Percentiles rank a stretch among this genome's conserved stretches.
Conservation (phyloP, 2,797 vertebrate genomes). For the Anisognathus igniventris region DNA sequence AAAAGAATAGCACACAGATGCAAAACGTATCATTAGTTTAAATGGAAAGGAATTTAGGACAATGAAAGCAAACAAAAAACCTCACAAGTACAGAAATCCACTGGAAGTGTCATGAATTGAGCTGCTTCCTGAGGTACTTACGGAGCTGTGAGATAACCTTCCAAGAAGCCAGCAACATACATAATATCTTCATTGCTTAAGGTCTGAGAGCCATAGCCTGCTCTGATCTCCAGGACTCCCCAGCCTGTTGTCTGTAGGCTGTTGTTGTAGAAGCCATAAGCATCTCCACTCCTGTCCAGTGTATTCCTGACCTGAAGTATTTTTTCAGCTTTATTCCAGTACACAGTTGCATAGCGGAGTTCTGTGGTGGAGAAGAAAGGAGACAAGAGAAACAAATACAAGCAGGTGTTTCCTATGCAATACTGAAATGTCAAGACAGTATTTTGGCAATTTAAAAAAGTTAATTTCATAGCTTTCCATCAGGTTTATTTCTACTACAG, state of each 20-base stretch:
- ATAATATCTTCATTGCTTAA: slow-evolving; percentile 80
- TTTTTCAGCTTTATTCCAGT: slow-evolving; percentile 81
- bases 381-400: background rate
- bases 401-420: background rate
- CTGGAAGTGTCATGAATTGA: background rate
- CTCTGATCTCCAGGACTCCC: slow-evolving; percentile 87
- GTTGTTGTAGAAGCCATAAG: slow-evolving; percentile 87
- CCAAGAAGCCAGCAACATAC: slow-evolving; percentile 87
- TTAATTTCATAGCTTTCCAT: background rate
- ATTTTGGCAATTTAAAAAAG: background rate
- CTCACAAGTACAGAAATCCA: background rate
- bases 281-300: slow-evolving; percentile 81
- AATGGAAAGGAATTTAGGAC: background rate
- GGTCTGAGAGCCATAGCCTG: slow-evolving; percentile 80
- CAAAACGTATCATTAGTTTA: background rate
- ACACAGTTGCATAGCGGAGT: slow-evolving; percentile 78
- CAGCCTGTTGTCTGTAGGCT: slow-evolving; percentile 82
- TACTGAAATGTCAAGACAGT: background rate
- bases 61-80: background rate
- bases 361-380: slow-evolving; percentile 34
- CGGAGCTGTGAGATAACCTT: slow-evolving; percentile 89
- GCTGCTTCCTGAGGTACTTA: slow-evolving; percentile 72
- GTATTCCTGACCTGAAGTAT: slow-evolving; percentile 73
- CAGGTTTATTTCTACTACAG: background rate
- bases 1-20: background rate